Evolutionary conservation across 2,113 vertebrate genomes (phyloP).

Genomic region (Dicaeum eximium): DNA sequence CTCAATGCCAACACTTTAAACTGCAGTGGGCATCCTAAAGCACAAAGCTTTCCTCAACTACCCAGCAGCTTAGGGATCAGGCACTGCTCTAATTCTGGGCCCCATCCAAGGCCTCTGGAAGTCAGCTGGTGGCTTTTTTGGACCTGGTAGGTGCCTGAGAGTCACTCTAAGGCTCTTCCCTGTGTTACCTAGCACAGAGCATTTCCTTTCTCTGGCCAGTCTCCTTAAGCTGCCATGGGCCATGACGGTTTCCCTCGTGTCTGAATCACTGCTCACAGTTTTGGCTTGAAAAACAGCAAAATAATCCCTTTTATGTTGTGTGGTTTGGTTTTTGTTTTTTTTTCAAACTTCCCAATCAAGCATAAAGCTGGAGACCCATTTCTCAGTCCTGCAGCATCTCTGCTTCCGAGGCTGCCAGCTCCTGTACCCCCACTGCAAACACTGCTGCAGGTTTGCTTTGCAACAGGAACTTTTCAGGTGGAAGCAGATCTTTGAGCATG

Average conservation of each 20-base stretch:
- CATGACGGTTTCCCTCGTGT: not conserved
- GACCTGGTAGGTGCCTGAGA: not conserved
- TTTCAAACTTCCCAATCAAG: not conserved
- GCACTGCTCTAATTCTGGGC: not conserved
- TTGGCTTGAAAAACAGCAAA: not conserved
- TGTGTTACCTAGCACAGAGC: not conserved
- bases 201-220: not conserved
- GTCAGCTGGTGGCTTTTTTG: not conserved
- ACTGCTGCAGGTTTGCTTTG: not conserved
- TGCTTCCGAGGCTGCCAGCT: not conserved
- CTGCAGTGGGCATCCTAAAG: not conserved
- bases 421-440: not conserved
- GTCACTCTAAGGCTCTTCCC: not conserved
- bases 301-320: not conserved
- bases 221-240: not conserved
- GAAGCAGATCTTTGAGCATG: not conserved
- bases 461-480: not conserved
- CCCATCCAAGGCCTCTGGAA: constrained; percentile 13
- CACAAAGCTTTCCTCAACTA: not conserved
- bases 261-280: not conserved
- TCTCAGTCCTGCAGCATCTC: not conserved
- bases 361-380: not conserved
- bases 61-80: not conserved
- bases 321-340: not conserved
- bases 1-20: constrained; percentile 6